Percentiles rank a stretch among this genome's conserved stretches.
These are phyloP conservation scores for Sebastes variabilis DNA, from an alignment of 2,797 vertebrate genomes.

Conservation along the genomic window DNA sequence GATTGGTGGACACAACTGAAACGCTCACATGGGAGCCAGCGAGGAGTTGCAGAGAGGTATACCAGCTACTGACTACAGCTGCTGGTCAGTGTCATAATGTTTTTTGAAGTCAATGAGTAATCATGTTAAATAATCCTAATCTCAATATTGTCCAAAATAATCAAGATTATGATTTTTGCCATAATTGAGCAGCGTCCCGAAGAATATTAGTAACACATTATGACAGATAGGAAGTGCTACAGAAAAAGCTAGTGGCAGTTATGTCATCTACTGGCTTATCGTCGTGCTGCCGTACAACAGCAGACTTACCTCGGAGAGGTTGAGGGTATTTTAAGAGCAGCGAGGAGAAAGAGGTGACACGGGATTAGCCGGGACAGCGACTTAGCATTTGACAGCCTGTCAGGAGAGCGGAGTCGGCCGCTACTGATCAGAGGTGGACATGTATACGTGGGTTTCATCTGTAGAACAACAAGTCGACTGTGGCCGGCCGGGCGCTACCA, in stretches of 20 bases:
- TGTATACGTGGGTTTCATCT: slow-evolving; percentile 15
- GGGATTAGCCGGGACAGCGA: slow-evolving; percentile 68
- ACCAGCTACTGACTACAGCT: neutral
- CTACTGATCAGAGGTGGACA: slow-evolving; percentile 33
- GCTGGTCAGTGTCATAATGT: neutral
- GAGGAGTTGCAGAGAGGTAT: slow-evolving; percentile 28
- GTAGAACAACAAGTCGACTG: neutral
- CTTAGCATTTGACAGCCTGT: slow-evolving; percentile 66
- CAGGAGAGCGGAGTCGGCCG: slow-evolving; percentile 20
- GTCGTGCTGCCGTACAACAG: slow-evolving; percentile 27
- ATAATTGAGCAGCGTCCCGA: too few relatives aligned
- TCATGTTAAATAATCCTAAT: too few relatives aligned
- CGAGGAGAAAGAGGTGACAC: slow-evolving; percentile 65
- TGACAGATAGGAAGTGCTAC: neutral
- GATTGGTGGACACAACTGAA: too few relatives aligned
- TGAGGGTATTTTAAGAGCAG: slow-evolving; percentile 74
- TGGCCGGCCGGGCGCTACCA: neutral
- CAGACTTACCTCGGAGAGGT: slow-evolving; percentile 53
- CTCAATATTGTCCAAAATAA: neutral
- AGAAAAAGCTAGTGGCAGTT: slow-evolving; percentile 7
- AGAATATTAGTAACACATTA: neutral
- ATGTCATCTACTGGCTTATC: slow-evolving; percentile 44
- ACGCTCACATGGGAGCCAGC: slow-evolving; percentile 6
- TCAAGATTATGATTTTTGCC: too few relatives aligned
- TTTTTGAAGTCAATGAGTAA: too few relatives aligned